Conservation (phyloP, 2,888 invertebrate genomes). For the Embidobia sp. region DNA sequence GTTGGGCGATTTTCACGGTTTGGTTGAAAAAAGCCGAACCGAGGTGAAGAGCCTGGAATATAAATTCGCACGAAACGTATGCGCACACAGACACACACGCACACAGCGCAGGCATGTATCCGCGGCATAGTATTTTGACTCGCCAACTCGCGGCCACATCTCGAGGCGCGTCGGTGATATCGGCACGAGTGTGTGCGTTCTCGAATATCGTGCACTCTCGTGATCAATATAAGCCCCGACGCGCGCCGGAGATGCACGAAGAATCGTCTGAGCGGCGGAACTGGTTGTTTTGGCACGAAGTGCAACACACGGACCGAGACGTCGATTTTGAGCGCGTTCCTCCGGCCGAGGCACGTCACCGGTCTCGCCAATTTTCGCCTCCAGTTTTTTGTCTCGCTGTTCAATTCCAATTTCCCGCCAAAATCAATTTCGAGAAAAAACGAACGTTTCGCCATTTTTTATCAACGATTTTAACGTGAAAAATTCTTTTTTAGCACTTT, state of each 20-base stretch:
- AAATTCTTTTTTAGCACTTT: no score
- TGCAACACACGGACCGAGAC: constrained; percentile 59
- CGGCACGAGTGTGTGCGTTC: constrained; percentile 71
- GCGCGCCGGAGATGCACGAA: constrained; percentile 76
- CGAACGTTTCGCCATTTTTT: no score
- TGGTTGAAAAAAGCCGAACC: constrained; percentile 4
- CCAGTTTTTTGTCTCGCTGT: no score
- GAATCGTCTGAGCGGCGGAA: constrained; percentile 66
- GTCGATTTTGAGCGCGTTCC: constrained; percentile 59
- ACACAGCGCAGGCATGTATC: constrained; percentile 1
- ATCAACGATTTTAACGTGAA: no score
- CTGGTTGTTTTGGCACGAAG: constrained; percentile 65
- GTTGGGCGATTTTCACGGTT: background rate
- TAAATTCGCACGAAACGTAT: constrained; percentile 37
- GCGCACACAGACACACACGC: constrained; percentile 6
- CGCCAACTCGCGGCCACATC: constrained; percentile 48
- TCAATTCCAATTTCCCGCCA: no score
- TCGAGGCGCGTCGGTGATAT: constrained; percentile 39
- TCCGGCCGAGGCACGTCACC: constrained; percentile 7
- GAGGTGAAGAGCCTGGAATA: constrained; percentile 39
- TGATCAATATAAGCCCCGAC: constrained; percentile 80
- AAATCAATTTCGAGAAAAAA: no score
- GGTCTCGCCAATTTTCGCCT: no score
- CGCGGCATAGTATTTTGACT: constrained; percentile 33
- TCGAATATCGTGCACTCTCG: constrained; percentile 77